Percentiles rank a stretch among this genome's conserved stretches.
Conservation (phyloP, 2,888 invertebrate genomes). For the Plusia festucae region DNA sequence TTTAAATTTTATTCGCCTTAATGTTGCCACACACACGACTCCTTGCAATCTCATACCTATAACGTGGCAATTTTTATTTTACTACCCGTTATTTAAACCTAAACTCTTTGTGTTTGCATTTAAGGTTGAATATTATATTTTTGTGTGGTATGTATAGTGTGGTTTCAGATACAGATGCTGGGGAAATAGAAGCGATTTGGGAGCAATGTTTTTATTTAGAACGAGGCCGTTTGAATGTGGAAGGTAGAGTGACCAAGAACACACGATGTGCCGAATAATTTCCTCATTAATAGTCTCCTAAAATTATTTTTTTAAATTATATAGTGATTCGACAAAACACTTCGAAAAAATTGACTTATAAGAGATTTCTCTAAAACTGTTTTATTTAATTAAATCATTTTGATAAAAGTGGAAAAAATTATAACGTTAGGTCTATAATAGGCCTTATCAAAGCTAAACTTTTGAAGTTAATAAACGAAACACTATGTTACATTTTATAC, state of each 20-base stretch:
- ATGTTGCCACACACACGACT: slow-evolving; percentile 87
- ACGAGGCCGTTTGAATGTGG: slow-evolving; percentile 80
- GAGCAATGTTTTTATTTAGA: slow-evolving; percentile 88
- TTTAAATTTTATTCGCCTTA: slow-evolving; percentile 89
- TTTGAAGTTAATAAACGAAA: too few species aligned
- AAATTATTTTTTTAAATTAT: not conserved
- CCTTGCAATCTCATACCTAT: slow-evolving; percentile 85
- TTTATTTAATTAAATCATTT: too few species aligned
- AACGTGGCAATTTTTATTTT: slow-evolving; percentile 65
- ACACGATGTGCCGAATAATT: not conserved
- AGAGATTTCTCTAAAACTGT: too few species aligned
- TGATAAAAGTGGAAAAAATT: too few species aligned
- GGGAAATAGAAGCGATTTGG: slow-evolving; percentile 85
- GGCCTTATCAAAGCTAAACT: too few species aligned
- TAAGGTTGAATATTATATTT: slow-evolving; percentile 60
- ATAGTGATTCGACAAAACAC: too few species aligned
- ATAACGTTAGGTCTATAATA: too few species aligned
- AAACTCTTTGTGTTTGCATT: slow-evolving; percentile 43
- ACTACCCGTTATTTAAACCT: not conserved
- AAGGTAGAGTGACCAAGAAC: slow-evolving; percentile 58
- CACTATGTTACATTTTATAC: too few species aligned
- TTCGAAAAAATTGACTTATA: too few species aligned
- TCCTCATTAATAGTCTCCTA: not conserved
- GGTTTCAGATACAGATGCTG: slow-evolving; percentile 76
- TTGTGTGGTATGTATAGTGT: slow-evolving; percentile 35